Conservation (phyloP, 2,113 vertebrate species). For the Phrynosoma platyrhinos region DNA sequence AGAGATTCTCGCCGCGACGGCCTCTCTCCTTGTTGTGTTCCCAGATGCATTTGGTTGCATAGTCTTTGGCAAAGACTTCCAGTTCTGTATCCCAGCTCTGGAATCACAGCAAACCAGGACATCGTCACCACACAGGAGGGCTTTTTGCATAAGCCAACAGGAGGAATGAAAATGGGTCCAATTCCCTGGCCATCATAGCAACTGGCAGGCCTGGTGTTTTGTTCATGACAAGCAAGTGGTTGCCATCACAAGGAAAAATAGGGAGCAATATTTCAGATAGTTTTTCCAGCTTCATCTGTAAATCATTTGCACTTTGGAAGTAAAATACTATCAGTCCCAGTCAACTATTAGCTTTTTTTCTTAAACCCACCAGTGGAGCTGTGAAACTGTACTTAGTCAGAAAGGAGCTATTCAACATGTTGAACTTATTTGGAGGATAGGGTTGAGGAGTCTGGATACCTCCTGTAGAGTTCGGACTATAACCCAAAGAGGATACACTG, state of each 20-base stretch:
- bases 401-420: no score
- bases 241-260: background rate
- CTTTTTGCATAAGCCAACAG: background rate
- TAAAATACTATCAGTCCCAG: background rate
- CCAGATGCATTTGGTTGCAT: constrained; percentile 80
- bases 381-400: no score
- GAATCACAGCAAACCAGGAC: constrained; percentile 22
- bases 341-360: background rate
- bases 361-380: no score
- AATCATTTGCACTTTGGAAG: background rate
- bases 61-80: constrained; percentile 78
- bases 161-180: background rate
- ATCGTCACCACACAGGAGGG: background rate
- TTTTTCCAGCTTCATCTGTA: background rate
- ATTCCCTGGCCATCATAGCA: background rate
- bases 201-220: background rate
- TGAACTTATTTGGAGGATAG: no score
- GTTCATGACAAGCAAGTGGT: background rate
- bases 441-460: no score
- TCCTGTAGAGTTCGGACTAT: no score
- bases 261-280: background rate
- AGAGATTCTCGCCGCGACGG: constrained; percentile 79
- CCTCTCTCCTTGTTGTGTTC: constrained; percentile 81
- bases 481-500: no score
- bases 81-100: constrained; percentile 79